Base-by-base conservation (phyloP, 1,140 invertebrate species). In the Drosophila arizonae region DNA sequence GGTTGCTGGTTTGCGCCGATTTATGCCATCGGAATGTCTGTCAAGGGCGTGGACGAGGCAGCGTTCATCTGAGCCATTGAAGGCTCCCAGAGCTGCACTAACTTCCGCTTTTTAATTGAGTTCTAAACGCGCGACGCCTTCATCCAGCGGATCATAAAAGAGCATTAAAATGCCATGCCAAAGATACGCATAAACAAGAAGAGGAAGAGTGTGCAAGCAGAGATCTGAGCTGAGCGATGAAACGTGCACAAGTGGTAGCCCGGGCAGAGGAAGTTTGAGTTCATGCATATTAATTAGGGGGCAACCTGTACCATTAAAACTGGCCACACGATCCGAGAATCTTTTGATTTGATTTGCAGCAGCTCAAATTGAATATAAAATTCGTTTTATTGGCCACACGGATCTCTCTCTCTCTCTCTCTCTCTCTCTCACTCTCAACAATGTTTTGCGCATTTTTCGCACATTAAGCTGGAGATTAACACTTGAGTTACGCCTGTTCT, bases 91-190 rank as follows among this genome's bases (percentile, higher is more conserved):
- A 43, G 41, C 39, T 51, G 61, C 55, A 6, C 46, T 50, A 56
- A 87, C 82, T 87, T 87, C 82, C 82, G 84, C 82, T 76, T 78
- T 68, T 81, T 72, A 81, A 86, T 76, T 76, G 72, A 81, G 76
- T 79, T 80, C 81, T 77, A 82, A 82, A 66, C 43, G 67, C 24
- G 61, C 45, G 46, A 76, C 57, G 80, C 74, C 79, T 46, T 36
- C 48, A 50, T 36, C 52, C 50, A 75, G 52, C 36, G 8, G 36
- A 45, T 62, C 33, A 15, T 55, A 55, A 61, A 39, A 57, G 11
- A 72, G 48, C 17, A 13, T 24, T 24, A 24, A 24, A 48, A 48
- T 36, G 33, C 33, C 33, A 36, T 36, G 33, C 8, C 33, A 50
- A 26, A 24, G 11, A 50, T 9, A 50, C 10, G 17, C 17, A 26